phyloP scores from a whole-genome alignment of 2,113 vertebrate genomes.

The Pedetes capensis region DNA sequence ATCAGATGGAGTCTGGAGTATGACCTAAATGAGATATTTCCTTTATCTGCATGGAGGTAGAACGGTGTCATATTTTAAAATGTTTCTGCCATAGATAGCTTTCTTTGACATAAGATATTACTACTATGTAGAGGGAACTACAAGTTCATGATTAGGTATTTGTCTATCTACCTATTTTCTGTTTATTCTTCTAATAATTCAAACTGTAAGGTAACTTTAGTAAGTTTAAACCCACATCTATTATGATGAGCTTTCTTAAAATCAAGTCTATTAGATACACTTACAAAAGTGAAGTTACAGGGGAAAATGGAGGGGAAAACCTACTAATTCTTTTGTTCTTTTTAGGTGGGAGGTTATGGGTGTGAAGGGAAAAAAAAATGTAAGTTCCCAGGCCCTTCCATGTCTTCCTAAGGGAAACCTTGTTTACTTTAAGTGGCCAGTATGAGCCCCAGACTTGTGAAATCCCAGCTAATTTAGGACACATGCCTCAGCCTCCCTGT shows the following conservation, averaged over 20 bases:
- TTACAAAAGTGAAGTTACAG: not conserved
- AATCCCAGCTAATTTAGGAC: not conserved
- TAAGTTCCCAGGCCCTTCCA: not conserved
- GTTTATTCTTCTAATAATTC: not conserved
- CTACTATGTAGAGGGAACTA: not conserved
- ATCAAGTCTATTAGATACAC: not conserved
- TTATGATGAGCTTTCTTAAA: not conserved
- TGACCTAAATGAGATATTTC: not conserved
- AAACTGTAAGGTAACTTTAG: not conserved
- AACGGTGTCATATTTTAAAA: not conserved
- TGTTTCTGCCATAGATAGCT: not conserved
- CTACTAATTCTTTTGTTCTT: not conserved
- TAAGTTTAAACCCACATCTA: not conserved
- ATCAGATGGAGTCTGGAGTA: not conserved
- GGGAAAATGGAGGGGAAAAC: not conserved
- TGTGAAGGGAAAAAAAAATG: not conserved
- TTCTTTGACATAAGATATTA: not conserved
- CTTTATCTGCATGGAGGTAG: not conserved
- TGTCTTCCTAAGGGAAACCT: not conserved
- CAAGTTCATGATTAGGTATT: not conserved
- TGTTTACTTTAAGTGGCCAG: not conserved
- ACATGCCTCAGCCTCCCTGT: rapidly evolving
- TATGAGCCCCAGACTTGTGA: not conserved
- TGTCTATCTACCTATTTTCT: not conserved
- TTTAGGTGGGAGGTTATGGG: rapidly evolving